These are phyloP conservation scores for Hylomyscus alleni DNA, from an alignment of 2,797 vertebrate species.

Conservation along the genomic window DNA sequence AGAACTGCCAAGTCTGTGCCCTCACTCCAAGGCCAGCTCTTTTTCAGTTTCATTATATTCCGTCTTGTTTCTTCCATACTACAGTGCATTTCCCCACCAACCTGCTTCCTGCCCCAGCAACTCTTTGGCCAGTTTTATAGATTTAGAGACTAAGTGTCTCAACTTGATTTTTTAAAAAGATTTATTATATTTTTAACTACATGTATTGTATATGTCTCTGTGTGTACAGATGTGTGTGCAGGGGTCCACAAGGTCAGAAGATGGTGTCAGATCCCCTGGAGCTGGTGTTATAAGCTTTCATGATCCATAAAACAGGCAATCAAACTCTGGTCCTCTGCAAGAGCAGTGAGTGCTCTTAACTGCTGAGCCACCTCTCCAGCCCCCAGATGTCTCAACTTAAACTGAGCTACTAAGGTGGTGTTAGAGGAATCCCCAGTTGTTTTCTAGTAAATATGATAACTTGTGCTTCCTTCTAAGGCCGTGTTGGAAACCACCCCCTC, in stretches of 20 bases:
- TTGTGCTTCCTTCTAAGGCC: background rate
- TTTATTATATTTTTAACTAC: background rate
- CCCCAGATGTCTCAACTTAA: background rate
- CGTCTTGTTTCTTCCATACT: background rate
- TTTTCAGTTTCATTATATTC: background rate
- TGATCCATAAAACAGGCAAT: background rate
- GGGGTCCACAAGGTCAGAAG: background rate
- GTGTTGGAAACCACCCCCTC: background rate
- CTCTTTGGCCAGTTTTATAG: background rate
- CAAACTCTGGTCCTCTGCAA: background rate
- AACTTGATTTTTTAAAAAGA: background rate
- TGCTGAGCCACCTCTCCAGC: background rate
- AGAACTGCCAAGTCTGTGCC: background rate
- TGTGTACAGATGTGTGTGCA: background rate
- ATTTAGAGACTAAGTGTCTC: background rate
- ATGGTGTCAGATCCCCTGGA: background rate
- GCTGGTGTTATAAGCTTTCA: background rate
- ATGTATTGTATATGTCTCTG: background rate
- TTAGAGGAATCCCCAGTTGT: background rate
- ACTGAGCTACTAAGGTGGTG: background rate
- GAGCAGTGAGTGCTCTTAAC: background rate
- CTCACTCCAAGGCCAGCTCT: background rate
- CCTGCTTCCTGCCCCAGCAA: background rate
- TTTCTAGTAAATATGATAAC: conserved; percentile 1
- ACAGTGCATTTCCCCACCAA: background rate